Percentiles rank a stretch among this genome's conserved stretches.
phyloP scores from a whole-genome alignment of 2,888 invertebrate species.

The Pycnomerus fuliginosus region DNA sequence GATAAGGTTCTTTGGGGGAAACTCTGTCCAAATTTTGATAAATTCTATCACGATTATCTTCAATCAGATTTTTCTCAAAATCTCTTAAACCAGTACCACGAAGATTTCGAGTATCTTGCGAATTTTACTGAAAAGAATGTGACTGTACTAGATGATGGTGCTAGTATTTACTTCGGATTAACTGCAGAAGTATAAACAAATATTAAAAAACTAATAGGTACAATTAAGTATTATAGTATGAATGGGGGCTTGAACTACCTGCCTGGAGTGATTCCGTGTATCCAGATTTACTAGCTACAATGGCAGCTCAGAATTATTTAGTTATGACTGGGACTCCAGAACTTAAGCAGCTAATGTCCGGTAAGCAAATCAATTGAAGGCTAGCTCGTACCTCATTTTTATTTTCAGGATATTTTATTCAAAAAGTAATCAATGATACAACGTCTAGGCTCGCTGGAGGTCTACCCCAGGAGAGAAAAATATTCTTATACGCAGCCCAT shows the following conservation, averaged over 20 bases:
- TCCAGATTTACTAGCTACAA: background rate
- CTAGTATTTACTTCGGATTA: background rate
- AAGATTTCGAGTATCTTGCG: slow-evolving; percentile 2
- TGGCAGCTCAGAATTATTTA: background rate
- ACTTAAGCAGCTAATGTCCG: slow-evolving; percentile 1
- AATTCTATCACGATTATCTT: background rate
- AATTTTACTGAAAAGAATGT: background rate
- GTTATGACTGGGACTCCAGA: background rate
- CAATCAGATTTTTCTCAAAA: background rate
- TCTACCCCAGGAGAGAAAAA: slow-evolving; percentile 1
- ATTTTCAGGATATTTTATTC: slow-evolving; percentile 1
- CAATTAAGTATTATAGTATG: background rate
- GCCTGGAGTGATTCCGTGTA: slow-evolving; percentile 2
- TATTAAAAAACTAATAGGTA: too few relatives aligned
- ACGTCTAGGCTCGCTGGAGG: background rate
- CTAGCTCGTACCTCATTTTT: too few relatives aligned
- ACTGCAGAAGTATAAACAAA: too few relatives aligned
- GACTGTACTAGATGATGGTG: background rate
- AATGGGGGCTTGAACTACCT: slow-evolving; percentile 1
- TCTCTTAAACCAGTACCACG: background rate
- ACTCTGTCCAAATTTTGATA: slow-evolving; percentile 3
- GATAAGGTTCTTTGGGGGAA: slow-evolving; percentile 1
- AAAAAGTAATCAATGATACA: slow-evolving; percentile 3
- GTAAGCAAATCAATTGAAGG: too few relatives aligned
- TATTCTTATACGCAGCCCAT: slow-evolving; percentile 9